These are phyloP conservation scores for Helleia helle DNA, from an alignment of 2,888 invertebrate genomes.

Conservation along the genomic window DNA sequence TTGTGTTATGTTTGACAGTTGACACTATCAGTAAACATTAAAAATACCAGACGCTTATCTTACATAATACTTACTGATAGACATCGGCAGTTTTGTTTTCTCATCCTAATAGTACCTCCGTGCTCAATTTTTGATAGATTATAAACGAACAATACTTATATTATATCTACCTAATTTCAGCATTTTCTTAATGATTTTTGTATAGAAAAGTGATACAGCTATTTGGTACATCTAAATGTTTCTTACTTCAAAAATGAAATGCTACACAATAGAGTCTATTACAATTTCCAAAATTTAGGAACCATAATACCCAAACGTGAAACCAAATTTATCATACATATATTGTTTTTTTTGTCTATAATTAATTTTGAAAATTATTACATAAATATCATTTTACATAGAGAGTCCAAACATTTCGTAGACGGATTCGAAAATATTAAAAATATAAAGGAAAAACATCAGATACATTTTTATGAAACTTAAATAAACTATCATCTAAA, in stretches of 20 bases:
- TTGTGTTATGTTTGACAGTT: conserved; percentile 25
- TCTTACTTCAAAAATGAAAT: conserved; percentile 68
- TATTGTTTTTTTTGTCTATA: conserved; percentile 55
- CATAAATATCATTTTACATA: conserved; percentile 55
- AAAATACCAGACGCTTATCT: conserved; percentile 38
- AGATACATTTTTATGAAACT: conserved; percentile 50
- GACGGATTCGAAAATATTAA: conserved; percentile 68
- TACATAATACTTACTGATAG: conserved; percentile 46
- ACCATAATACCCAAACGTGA: conserved; percentile 74
- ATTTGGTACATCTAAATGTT: conserved; percentile 71
- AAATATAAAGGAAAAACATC: conserved; percentile 54
- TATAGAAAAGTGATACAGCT: conserved; percentile 73
- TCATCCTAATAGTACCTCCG: conserved; percentile 67
- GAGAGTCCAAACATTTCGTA: conserved; percentile 64
- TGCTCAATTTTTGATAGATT: conserved; percentile 60
- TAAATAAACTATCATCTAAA: conserved; percentile 61
- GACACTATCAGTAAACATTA: conserved; percentile 19
- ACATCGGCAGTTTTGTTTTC: conserved; percentile 64
- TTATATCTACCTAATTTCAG: conserved; percentile 64
- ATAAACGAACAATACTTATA: conserved; percentile 63
- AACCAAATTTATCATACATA: conserved; percentile 64
- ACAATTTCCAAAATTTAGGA: conserved; percentile 75
- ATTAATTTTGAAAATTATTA: conserved; percentile 71
- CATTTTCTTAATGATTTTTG: conserved; percentile 58
- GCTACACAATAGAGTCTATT: conserved; percentile 72